Evolutionary conservation across 2,888 invertebrate genomes (phyloP).

Genomic region (Dromius quadrimaculatus): DNA sequence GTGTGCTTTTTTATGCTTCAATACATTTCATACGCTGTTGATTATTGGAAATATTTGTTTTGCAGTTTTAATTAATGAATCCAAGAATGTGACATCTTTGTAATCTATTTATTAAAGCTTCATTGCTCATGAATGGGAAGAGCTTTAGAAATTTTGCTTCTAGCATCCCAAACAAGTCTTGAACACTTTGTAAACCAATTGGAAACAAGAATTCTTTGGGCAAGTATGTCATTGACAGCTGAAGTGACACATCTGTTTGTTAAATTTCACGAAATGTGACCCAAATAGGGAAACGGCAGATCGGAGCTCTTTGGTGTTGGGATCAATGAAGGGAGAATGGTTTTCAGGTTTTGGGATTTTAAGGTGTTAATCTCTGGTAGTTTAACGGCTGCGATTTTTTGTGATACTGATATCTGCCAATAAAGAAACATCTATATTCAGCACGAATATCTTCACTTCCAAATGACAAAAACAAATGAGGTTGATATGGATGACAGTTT

Average conservation of each 20-base stretch:
- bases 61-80: no score
- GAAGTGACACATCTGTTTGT: slow-evolving; percentile 64
- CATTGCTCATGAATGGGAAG: slow-evolving; percentile 50
- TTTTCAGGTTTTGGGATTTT: slow-evolving; percentile 23
- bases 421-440: no score
- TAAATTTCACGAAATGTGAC: slow-evolving; percentile 55
- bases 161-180: slow-evolving; percentile 4
- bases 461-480: no score
- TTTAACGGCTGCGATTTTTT: slow-evolving; percentile 13
- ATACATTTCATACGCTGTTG: no score
- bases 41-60: no score
- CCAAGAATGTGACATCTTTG: slow-evolving; percentile 51
- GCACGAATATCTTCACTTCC: no score
- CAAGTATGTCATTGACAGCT: slow-evolving; percentile 63
- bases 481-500: no score
- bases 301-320: slow-evolving; percentile 15
- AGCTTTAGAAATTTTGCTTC: slow-evolving; percentile 51
- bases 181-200: not conserved
- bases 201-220: slow-evolving; percentile 51
- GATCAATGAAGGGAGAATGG: slow-evolving; percentile 1
- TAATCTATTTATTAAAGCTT: slow-evolving; percentile 52
- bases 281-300: slow-evolving; percentile 45
- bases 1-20: slow-evolving; percentile 22
- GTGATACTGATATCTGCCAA: slow-evolving; percentile 10
- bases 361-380: slow-evolving; percentile 27